Conservation (phyloP, 2,888 invertebrate species). For the Apomyelois bistriatella region DNA sequence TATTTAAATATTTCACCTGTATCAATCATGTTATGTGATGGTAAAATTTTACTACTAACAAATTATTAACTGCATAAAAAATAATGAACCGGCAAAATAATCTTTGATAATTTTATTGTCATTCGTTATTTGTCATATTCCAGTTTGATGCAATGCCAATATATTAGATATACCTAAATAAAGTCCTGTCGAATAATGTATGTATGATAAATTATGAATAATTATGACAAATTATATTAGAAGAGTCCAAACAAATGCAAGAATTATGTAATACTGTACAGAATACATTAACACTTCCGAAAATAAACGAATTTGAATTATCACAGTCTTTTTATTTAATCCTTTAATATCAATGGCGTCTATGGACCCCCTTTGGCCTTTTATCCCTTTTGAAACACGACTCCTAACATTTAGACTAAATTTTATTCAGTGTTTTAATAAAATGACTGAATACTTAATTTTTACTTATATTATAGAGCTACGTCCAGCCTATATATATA, state of each 20-base stretch:
- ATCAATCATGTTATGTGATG: not conserved
- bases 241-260: not conserved
- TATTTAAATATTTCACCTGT: not conserved
- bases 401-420: too few species aligned
- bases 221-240: not conserved
- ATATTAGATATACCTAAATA: too few species aligned
- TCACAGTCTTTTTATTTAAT: not conserved
- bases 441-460: too few species aligned
- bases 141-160: too few species aligned
- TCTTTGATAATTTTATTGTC: too few species aligned
- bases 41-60: not conserved
- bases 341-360: not conserved
- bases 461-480: too few species aligned
- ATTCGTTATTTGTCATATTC: too few species aligned
- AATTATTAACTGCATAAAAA: too few species aligned
- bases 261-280: not conserved
- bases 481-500: too few species aligned
- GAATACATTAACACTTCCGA: not conserved
- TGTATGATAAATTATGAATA: not conserved
- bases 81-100: too few species aligned
- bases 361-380: not conserved
- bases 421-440: too few species aligned
- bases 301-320: conserved; percentile 9
- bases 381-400: not conserved
- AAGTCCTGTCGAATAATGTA: too few species aligned